Percentiles rank a stretch among this genome's conserved stretches.
phyloP scores from a whole-genome alignment of 2,113 vertebrate species.

The Alaudala cheleensis region DNA sequence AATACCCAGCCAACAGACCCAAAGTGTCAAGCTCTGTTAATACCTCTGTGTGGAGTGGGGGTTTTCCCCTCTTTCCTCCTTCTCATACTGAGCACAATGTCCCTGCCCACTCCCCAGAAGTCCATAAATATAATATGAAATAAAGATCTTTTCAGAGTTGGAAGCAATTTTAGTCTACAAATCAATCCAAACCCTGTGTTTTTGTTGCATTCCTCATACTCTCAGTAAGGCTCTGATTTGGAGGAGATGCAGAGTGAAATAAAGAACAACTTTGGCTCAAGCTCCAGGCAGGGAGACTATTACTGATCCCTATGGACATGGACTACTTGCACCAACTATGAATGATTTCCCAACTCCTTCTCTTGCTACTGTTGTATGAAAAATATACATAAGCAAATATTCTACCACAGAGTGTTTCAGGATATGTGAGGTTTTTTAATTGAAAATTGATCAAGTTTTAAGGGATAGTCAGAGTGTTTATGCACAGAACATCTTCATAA shows the following conservation, averaged over 20 bases:
- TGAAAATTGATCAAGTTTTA: background rate
- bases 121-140: background rate
- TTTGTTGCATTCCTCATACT: slow-evolving; percentile 21
- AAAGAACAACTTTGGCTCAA: background rate
- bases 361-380: slow-evolving; percentile 40
- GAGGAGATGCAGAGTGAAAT: slow-evolving; percentile 8
- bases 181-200: slow-evolving; percentile 9
- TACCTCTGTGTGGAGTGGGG: rapidly evolving
- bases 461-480: background rate
- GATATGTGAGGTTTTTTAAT: background rate
- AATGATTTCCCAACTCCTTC: background rate
- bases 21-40: background rate
- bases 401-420: background rate
- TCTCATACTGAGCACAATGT: background rate
- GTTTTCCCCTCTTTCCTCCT: background rate
- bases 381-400: background rate
- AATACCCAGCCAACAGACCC: background rate
- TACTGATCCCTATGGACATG: background rate
- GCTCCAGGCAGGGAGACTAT: background rate
- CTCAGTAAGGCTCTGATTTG: background rate
- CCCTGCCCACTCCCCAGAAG: background rate
- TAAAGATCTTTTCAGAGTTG: background rate
- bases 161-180: background rate
- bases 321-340: background rate
- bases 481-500: background rate